Conservation (phyloP, 2,113 vertebrate genomes). For the Xiphorhynchus elegans region DNA sequence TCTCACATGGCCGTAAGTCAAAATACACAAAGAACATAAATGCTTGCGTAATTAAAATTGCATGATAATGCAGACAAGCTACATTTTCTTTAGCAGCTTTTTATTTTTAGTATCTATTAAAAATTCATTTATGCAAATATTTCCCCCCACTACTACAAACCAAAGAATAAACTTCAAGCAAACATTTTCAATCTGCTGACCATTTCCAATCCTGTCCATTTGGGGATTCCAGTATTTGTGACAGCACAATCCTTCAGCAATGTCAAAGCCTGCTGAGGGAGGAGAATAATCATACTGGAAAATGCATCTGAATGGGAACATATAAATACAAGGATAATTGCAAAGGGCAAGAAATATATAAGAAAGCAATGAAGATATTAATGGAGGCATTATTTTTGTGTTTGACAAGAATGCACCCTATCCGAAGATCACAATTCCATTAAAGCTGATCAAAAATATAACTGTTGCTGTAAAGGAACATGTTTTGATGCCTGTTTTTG, state of each 20-base stretch:
- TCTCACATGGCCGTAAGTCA: conserved; percentile 50
- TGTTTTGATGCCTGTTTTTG: neutral
- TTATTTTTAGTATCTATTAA: conserved; percentile 43
- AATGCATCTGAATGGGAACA: neutral
- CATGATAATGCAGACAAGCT: conserved; percentile 20
- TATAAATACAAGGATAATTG: neutral
- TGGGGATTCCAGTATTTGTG: neutral
- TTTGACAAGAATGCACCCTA: neutral
- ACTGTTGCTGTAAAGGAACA: neutral
- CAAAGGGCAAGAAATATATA: neutral
- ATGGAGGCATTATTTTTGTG: neutral
- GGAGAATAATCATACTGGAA: neutral
- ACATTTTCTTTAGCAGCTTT: conserved; percentile 1
- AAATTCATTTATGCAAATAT: conserved; percentile 44
- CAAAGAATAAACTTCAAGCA: conserved; percentile 14
- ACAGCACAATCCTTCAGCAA: neutral
- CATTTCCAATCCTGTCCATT: neutral
- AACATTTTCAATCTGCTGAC: neutral
- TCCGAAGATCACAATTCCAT: neutral
- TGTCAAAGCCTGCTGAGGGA: neutral
- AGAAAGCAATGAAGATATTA: neutral
- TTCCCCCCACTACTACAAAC: neutral
- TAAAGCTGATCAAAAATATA: neutral
- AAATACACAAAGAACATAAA: conserved; percentile 34
- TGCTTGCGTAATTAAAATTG: conserved; percentile 11